Conservation (phyloP, 37 sponge, comb jelly and placozoan genomes). For the Trichoplax adhaerens region DNA sequence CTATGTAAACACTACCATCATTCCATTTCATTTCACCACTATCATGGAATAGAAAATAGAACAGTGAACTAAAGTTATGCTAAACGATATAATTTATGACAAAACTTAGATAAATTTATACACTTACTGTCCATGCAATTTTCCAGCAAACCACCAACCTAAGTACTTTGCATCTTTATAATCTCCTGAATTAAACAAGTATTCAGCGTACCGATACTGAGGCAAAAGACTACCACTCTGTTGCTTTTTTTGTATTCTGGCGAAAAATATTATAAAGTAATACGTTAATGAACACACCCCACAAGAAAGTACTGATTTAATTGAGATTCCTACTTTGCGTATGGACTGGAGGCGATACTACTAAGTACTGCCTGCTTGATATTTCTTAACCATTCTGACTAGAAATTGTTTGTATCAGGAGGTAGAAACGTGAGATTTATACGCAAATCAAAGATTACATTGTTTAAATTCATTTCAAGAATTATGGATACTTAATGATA, state of each 20-base stretch:
- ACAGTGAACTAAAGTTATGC: no score
- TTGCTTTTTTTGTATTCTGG: no score
- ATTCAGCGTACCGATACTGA: slow-evolving; percentile 27
- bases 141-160: slow-evolving; percentile 44
- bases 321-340: no score
- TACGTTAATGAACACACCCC: no score
- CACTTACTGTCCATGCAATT: slow-evolving; percentile 46
- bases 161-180: slow-evolving; percentile 33
- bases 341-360: no score
- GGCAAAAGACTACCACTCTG: slow-evolving; percentile 2
- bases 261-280: no score
- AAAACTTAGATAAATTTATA: slow-evolving; percentile 21
- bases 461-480: not conserved
- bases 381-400: slow-evolving; percentile 33
- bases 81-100: slow-evolving; percentile 5
- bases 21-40: slow-evolving; percentile 38
- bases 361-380: slow-evolving; percentile 7
- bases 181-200: slow-evolving; percentile 11
- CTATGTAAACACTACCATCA: no score
- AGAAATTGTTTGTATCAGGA: not conserved
- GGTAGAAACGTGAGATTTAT: not conserved
- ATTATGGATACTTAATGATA: not conserved
- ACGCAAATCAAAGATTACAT: not conserved
- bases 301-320: no score
- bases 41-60: slow-evolving; percentile 12